Conservation (phyloP, 2,888 invertebrate species). For the Pyrrhia umbra region DNA sequence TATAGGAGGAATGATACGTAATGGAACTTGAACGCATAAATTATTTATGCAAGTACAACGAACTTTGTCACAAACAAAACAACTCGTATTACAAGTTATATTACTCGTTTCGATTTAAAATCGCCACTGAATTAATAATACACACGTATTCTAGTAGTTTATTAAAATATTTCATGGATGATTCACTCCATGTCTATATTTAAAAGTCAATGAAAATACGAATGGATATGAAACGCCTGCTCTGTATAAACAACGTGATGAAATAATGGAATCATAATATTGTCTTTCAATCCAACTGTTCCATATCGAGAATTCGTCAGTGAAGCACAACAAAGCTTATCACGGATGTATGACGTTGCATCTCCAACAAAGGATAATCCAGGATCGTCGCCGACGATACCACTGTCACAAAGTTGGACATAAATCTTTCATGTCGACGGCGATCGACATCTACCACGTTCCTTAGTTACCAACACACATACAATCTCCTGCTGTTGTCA, state of each 20-base stretch:
- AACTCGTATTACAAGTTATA: slow-evolving; percentile 29
- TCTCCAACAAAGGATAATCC: slow-evolving; percentile 86
- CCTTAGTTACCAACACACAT: slow-evolving; percentile 73
- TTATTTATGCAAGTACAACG: slow-evolving; percentile 48
- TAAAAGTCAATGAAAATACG: slow-evolving; percentile 54
- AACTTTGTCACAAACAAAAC: slow-evolving; percentile 43
- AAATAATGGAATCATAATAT: slow-evolving; percentile 62
- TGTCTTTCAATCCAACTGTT: slow-evolving; percentile 60
- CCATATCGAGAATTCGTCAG: slow-evolving; percentile 60
- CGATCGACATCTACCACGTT: slow-evolving; percentile 79
- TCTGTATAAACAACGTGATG: slow-evolving; percentile 59
- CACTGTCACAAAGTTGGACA: slow-evolving; percentile 83
- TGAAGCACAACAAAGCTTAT: slow-evolving; percentile 76
- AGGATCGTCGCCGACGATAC: slow-evolving; percentile 80
- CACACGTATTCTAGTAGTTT: slow-evolving; percentile 30
- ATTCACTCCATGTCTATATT: slow-evolving; percentile 41
- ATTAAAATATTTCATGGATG: slow-evolving; percentile 26
- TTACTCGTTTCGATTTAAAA: slow-evolving; percentile 7
- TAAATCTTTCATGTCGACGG: slow-evolving; percentile 86
- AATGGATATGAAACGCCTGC: slow-evolving; percentile 57
- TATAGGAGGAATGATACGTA: slow-evolving; percentile 52
- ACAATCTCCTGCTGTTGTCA: slow-evolving; percentile 78
- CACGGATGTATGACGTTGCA: slow-evolving; percentile 80
- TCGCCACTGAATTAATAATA: slow-evolving; percentile 10
- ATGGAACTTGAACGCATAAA: slow-evolving; percentile 50